These are phyloP conservation scores for Dasypolia templi DNA, from an alignment of 2,888 invertebrate species.

Conservation along the genomic window DNA sequence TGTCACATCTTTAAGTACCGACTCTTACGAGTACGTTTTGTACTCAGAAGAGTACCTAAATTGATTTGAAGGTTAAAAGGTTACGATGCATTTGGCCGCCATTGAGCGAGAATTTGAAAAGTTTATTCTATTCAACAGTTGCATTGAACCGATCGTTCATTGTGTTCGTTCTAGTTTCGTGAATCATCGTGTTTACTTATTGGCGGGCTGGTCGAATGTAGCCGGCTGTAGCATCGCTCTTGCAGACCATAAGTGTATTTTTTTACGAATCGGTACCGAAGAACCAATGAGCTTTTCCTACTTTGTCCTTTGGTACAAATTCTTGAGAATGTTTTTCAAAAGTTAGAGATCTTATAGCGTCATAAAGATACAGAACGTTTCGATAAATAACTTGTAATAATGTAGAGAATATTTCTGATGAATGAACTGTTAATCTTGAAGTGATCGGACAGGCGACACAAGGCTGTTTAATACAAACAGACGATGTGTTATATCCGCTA, in stretches of 20 bases:
- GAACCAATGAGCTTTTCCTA: not conserved
- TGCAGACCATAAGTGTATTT: not conserved
- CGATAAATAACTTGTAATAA: conserved; percentile 5
- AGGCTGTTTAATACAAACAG: conserved; percentile 41
- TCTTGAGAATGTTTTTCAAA: not conserved
- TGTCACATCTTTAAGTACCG: not conserved
- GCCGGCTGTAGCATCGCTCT: conserved; percentile 35
- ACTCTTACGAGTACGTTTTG: not conserved
- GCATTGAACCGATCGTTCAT: conserved; percentile 58
- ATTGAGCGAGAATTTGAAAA: conserved; percentile 63
- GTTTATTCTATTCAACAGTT: conserved; percentile 55
- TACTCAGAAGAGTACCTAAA: conserved; percentile 32
- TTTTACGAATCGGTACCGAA: not conserved
- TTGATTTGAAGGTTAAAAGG: conserved; percentile 52
- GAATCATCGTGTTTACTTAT: conserved; percentile 54
- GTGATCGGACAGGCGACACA: conserved; percentile 46
- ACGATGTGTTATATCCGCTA: conserved; percentile 32
- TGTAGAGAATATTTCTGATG: conserved; percentile 34
- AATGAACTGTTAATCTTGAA: conserved; percentile 44
- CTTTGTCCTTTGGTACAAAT: not conserved
- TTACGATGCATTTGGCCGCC: conserved; percentile 55
- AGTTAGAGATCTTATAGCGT: not conserved
- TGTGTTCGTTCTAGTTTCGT: conserved; percentile 62
- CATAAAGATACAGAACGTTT: not conserved
- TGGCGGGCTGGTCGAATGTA: conserved; percentile 40